Conservation (phyloP, 2,113 vertebrate species). For the Monopterus albus region DNA sequence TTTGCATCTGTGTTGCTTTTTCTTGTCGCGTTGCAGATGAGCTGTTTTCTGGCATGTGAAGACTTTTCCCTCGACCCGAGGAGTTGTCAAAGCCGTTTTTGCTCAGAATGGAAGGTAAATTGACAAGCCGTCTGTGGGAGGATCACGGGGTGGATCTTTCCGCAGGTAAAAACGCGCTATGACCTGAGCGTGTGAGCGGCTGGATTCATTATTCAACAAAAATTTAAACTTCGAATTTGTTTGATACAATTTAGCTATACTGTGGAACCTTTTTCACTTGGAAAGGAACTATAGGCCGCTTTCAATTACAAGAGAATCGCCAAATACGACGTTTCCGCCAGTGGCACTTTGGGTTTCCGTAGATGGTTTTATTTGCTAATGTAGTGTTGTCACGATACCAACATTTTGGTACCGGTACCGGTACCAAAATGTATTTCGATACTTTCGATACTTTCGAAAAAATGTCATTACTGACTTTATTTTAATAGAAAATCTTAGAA, state of each 20-base stretch:
- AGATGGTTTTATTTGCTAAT: slow-evolving; percentile 80
- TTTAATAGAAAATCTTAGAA: too few relatives aligned
- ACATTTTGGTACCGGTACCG: too few relatives aligned
- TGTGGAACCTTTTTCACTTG: slow-evolving; percentile 5
- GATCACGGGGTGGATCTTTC: slow-evolving; percentile 75
- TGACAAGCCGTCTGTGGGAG: slow-evolving; percentile 75
- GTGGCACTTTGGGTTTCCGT: slow-evolving; percentile 66
- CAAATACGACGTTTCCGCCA: slow-evolving; percentile 48
- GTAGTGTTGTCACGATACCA: too few relatives aligned
- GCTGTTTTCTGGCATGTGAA: slow-evolving; percentile 33
- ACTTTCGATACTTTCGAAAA: too few relatives aligned
- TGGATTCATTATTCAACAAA: slow-evolving; percentile 50
- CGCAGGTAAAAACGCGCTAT: slow-evolving; percentile 75
- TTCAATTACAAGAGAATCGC: slow-evolving; percentile 45
- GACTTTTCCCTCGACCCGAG: slow-evolving; percentile 38
- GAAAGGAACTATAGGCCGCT: slow-evolving; percentile 27
- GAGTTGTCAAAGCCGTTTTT: slow-evolving; percentile 40
- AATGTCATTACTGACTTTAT: too few relatives aligned
- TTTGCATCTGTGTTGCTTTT: slow-evolving; percentile 41
- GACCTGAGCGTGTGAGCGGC: slow-evolving; percentile 56
- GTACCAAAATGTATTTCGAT: too few relatives aligned
- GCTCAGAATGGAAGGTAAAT: slow-evolving; percentile 79
- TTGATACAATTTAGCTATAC: slow-evolving; percentile 23
- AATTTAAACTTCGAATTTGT: slow-evolving; percentile 2
- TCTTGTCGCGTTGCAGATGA: slow-evolving; percentile 44